Evolutionary conservation across 2,113 vertebrate species (phyloP), one percentile per base, ranked within the genome.

Genomic region (Pterocles orientalis): DNA sequence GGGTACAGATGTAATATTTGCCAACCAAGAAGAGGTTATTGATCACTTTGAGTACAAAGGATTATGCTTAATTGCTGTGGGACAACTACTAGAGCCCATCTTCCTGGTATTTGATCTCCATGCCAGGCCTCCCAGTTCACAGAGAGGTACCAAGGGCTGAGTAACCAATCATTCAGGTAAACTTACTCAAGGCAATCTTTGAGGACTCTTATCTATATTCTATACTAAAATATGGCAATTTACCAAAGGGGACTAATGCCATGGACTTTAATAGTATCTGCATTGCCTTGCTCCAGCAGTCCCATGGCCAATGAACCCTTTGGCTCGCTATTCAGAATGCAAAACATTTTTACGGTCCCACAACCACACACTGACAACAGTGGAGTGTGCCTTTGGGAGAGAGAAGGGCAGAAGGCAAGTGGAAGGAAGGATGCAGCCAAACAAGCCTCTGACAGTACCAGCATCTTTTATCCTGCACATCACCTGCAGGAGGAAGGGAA

Each of bases 341-440:
- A 76, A 57, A 87, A 82, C 18, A 45, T 33, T 71, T 89, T 60
- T 76, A 79, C 24, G 82, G 29, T 71, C 43, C 36, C 65, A 53
- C 34, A 92, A 68, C 28, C 9, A 0, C 53, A 70, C 0, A 0
- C 16, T 3, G 2, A 65, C 1, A 14, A 60, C 65, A 91, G 66
- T 7, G 0, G 66, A 70, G 73, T 8, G 18, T 33, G 56, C 69
- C 69, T 75, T 51, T 71, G 60, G 77, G 92, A 95, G 18, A 90
- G 6, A 5, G n/a, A 73, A 90, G 45, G 71, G 43, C 41, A 83
- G 72, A 90, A 90, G 76, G 36, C 43, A 86, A 88, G 58, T 0
- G 2, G 50, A 77, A 86, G 54, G 81, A 1, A 1, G 17, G 72
- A 66, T 57, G 43, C 50, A 61, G 68, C 36, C 10, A 3, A 93